Evolutionary conservation across 1,140 invertebrate species (phyloP), one percentile per base, ranked within the genome.

Genomic region (Zophobas morio): DNA sequence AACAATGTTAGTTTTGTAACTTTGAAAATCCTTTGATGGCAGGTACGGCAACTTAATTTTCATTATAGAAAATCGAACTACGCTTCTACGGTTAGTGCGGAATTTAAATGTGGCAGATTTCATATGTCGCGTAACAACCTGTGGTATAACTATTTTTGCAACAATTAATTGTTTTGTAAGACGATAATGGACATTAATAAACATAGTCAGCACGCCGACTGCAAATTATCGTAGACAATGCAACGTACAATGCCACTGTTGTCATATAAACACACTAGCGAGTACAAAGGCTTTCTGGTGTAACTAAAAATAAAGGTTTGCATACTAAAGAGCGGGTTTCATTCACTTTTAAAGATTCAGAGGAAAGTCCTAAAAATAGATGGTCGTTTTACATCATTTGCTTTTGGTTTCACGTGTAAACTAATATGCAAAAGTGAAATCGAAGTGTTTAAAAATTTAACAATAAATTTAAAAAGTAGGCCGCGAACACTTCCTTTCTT

Each of bases 341-440:
- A 35, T 32, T 33, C 8, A 8, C 1, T 60, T 60, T 6, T 35
- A n/a, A 20, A 37, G 33, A 36, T 60, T 60, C 1, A n/a, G 56
- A 36, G 35, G 56, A 60, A 60, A 60, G 56, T 60, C 56, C 56
- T 60, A 60, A 60, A 60, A 60, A 60, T 60, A 60, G 56, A 46
- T 8, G 42, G 3, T 46, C 42, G 42, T 46, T 8, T 46, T 8
- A 8, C 42, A 8, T 46, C 6, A 60, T 36, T 8, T n/a, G 35
- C 35, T 60, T 60, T 60, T 60, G 35, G n/a, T 60, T 36, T 2
- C 36, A 35, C 37, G 6, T 60, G 36, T 60, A 39, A 8, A 3
- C 56, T 60, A 60, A 20, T 20, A 20, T 20, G 20, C 20, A 20
- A 60, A 60, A 60, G 35, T 60, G 56, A 60, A 60, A 60, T 60